Evolutionary conservation across 2,797 vertebrate species (phyloP).

Genomic region (Premnoplex brunnescens): DNA sequence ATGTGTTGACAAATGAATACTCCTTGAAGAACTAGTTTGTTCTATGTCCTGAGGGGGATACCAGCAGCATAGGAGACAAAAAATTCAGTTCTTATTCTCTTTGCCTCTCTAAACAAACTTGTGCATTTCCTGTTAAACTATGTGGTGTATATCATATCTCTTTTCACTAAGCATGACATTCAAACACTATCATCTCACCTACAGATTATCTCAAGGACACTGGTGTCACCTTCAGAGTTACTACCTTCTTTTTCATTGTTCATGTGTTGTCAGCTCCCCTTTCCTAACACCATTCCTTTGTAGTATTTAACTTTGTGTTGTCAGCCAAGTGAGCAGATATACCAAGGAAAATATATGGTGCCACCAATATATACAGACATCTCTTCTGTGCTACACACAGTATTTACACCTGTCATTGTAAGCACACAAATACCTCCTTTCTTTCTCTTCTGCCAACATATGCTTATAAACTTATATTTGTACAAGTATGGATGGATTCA

Average conservation of each 20-base stretch:
- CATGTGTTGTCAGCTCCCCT: neutral
- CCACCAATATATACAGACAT: neutral
- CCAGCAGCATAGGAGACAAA: neutral
- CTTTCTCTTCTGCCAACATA: neutral
- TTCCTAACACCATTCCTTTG: neutral
- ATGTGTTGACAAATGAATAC: neutral
- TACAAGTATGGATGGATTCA: neutral
- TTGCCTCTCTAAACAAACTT: neutral
- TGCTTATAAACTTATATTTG: neutral
- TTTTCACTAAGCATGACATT: neutral
- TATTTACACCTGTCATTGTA: neutral
- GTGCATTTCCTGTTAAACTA: neutral
- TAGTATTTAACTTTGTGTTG: neutral
- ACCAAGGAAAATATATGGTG: neutral
- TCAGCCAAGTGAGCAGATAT: neutral
- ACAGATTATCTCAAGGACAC: neutral
- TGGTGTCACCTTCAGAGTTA: neutral
- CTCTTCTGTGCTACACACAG: neutral
- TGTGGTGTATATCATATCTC: neutral
- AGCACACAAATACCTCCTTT: neutral
- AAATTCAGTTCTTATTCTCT: neutral
- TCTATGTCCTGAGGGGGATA: neutral
- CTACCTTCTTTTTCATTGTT: neutral
- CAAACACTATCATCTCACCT: neutral
- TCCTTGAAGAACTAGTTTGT: neutral